Evolutionary conservation across 2,888 invertebrate species (phyloP).

Genomic region (Abrostola tripartita): DNA sequence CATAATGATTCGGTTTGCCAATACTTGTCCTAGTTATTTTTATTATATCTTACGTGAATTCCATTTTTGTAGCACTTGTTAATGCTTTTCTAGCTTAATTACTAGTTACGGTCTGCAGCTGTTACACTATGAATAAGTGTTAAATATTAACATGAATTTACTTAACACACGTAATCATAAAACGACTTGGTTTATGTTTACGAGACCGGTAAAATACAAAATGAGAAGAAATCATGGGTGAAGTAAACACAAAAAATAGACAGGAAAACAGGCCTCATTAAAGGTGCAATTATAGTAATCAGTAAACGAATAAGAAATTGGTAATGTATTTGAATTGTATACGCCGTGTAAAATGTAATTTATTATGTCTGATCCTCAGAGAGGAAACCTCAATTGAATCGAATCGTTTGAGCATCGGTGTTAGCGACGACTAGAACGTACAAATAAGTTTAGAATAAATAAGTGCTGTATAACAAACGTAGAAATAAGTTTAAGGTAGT

Average conservation of each 20-base stretch:
- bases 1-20: slow-evolving; percentile 41
- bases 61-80: slow-evolving; percentile 39
- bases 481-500: too few relatives aligned
- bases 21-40: slow-evolving; percentile 50
- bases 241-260: neutral
- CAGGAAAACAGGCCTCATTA: too few relatives aligned
- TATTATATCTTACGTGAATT: slow-evolving; percentile 56
- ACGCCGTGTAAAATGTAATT: too few relatives aligned
- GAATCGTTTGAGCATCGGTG: too few relatives aligned
- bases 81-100: slow-evolving; percentile 40
- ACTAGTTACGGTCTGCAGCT: slow-evolving; percentile 40
- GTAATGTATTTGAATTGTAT: too few relatives aligned
- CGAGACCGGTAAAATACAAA: neutral
- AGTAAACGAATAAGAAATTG: too few relatives aligned
- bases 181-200: slow-evolving; percentile 13
- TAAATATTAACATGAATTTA: slow-evolving; percentile 35
- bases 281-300: too few relatives aligned
- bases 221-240: neutral
- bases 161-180: slow-evolving; percentile 25
- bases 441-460: too few relatives aligned
- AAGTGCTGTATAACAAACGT: too few relatives aligned
- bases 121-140: slow-evolving; percentile 40
- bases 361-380: too few relatives aligned
- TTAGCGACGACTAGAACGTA: too few relatives aligned
- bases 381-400: too few relatives aligned